Evolutionary conservation across 2,888 invertebrate species (phyloP).

Genomic region (Tribolium freemani): DNA sequence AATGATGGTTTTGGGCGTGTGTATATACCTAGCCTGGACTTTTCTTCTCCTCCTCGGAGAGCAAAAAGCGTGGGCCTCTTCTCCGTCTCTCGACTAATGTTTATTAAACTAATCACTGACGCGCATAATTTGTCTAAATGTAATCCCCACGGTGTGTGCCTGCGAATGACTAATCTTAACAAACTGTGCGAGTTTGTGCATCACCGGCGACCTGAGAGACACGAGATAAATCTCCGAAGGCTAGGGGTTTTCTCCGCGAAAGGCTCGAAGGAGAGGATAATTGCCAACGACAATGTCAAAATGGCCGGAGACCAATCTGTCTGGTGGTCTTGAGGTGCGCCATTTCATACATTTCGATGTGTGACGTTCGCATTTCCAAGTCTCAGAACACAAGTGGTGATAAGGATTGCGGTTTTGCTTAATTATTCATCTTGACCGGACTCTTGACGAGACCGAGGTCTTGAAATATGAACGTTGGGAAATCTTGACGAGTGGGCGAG

Average conservation of each 20-base stretch:
- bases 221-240: constrained; percentile 62
- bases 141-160: constrained; percentile 56
- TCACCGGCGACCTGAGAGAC: constrained; percentile 54
- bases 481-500: background rate
- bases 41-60: constrained; percentile 19
- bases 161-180: constrained; percentile 66
- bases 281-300: constrained; percentile 27
- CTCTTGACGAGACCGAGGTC: constrained; percentile 1
- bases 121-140: constrained; percentile 65
- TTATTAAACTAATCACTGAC: constrained; percentile 66
- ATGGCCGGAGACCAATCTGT: constrained; percentile 22
- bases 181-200: constrained; percentile 58
- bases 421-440: constrained; percentile 22
- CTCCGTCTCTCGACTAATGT: constrained; percentile 56
- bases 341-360: background rate
- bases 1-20: constrained; percentile 35
- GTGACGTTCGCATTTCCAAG: background rate
- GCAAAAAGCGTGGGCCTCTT: constrained; percentile 36
- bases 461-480: background rate
- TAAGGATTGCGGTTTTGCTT: constrained; percentile 16
- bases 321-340: constrained; percentile 8
- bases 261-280: constrained; percentile 19
- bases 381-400: constrained; percentile 1
- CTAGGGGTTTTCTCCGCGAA: background rate
- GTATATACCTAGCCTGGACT: constrained; percentile 25